Percentiles rank a stretch among this genome's conserved stretches.
phyloP scores from a whole-genome alignment of 2,888 invertebrate genomes.

The Bimastos eiseni region DNA sequence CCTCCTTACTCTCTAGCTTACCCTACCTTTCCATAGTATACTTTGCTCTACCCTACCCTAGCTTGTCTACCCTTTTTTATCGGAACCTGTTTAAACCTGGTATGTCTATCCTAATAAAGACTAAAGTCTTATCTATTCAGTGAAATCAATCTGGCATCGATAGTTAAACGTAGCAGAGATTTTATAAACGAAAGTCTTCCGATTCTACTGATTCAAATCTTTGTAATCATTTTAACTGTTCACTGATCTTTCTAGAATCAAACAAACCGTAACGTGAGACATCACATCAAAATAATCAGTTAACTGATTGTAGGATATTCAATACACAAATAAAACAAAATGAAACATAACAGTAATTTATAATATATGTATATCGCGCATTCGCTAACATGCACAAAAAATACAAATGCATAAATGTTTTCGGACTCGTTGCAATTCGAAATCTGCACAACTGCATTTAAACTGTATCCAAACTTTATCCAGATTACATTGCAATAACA shows the following conservation, averaged over 20 bases:
- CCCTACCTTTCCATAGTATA: background rate
- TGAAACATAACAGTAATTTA: background rate
- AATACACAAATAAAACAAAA: background rate
- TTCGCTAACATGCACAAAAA: background rate
- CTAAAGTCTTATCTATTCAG: too few relatives aligned
- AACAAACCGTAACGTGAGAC: background rate
- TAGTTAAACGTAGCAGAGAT: background rate
- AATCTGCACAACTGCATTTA: background rate
- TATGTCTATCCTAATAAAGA: too few relatives aligned
- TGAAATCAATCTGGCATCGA: background rate
- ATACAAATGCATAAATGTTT: constrained; percentile 13
- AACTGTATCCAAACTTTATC: background rate
- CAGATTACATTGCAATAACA: too few relatives aligned
- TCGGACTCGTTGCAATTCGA: background rate
- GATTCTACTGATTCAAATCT: background rate
- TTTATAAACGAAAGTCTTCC: background rate
- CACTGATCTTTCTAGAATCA: background rate
- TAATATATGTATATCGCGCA: background rate
- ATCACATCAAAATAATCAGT: background rate
- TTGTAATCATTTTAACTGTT: constrained; percentile 6
- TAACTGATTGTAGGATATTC: background rate
- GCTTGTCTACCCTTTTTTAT: too few relatives aligned
- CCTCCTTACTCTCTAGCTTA: too few relatives aligned
- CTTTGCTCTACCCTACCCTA: background rate
- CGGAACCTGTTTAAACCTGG: too few relatives aligned